Evolutionary conservation across 2,888 invertebrate species (phyloP), one percentile per base, ranked within the genome.

Genomic region (Ormyrus rosae): DNA sequence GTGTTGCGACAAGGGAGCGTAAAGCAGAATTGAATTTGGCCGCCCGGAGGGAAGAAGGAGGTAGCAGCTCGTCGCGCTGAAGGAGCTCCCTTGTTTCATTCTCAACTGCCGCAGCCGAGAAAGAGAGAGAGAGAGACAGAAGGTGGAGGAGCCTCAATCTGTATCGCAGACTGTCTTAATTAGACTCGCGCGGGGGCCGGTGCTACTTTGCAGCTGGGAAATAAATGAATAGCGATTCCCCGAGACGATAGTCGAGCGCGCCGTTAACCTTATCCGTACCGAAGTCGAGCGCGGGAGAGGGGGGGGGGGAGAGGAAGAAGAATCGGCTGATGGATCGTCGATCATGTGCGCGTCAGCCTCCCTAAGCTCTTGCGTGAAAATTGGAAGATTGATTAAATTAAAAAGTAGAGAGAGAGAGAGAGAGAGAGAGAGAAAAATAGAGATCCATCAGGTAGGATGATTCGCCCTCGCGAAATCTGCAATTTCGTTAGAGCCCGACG

Each of bases 71-170:
- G 46, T 45, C 45, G 53, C 19, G 13, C 61, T 53, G 46, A 48
- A 65, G 65, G 48, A 56, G 68, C 64, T 78, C 56, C 51, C 60
- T 78, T 67, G 67, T 60, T 67, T 72, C 51, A 70, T 70, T 46
- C 46, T 34, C 34, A 0, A 34, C 34, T 34, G 34, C 34, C 53
- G 2, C 6, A 55, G 6, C n/a, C 7, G 5, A 48, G 45, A 9
- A 53, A 60, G 3, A 34, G 53, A 76, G 58, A 8, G 46, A 34
- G 34, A 7, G n/a, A 13, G 69, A 0, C 19, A 19, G 61, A 55
- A 19, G 19, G 19, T 19, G 1, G 11, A 75, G 58, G 65, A 45
- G 67, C 58, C 58, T 65, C 13, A 56, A 70, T 78, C 55, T 46
- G 34, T 51, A 13, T 50, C 51, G 6, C 55, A 45, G 70, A 45